Conservation (phyloP, 2,888 invertebrate species). For the Agapostemon virescens region DNA sequence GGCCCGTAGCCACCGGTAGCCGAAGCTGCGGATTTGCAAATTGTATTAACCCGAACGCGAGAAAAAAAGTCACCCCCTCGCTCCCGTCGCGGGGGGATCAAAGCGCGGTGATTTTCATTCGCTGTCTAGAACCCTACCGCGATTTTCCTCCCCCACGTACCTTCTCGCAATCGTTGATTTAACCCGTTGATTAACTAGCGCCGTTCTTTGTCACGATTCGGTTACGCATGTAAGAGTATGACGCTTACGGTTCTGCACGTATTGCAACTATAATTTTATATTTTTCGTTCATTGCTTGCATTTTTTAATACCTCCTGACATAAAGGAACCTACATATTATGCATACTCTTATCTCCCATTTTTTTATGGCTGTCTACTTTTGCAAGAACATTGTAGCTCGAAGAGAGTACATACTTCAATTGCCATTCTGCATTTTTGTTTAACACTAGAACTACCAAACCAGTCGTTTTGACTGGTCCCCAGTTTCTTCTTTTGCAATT, state of each 20-base stretch:
- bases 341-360: too few relatives aligned
- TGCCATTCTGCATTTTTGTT: too few relatives aligned
- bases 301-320: neutral
- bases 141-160: constrained; percentile 21
- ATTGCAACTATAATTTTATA: neutral
- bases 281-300: neutral
- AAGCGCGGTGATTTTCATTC: constrained; percentile 56
- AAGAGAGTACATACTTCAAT: too few relatives aligned
- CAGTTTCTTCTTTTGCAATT: too few relatives aligned
- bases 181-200: constrained; percentile 7
- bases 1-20: constrained; percentile 62
- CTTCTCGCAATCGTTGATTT: constrained; percentile 19
- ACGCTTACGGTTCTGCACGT: neutral
- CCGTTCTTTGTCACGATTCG: constrained; percentile 3
- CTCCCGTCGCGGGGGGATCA: constrained; percentile 46
- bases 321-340: too few relatives aligned
- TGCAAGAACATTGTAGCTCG: too few relatives aligned
- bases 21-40: constrained; percentile 74
- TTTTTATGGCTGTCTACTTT: too few relatives aligned
- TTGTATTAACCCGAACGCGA: constrained; percentile 68
- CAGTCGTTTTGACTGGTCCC: too few relatives aligned
- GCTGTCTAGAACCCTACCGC: constrained; percentile 19
- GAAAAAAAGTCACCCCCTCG: constrained; percentile 37
- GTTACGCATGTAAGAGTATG: neutral
- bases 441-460: too few relatives aligned